Percentiles rank a stretch among this genome's conserved stretches.
These are phyloP conservation scores for Hylyphantes graminicola DNA, from an alignment of 1,140 invertebrate species.

Conservation along the genomic window DNA sequence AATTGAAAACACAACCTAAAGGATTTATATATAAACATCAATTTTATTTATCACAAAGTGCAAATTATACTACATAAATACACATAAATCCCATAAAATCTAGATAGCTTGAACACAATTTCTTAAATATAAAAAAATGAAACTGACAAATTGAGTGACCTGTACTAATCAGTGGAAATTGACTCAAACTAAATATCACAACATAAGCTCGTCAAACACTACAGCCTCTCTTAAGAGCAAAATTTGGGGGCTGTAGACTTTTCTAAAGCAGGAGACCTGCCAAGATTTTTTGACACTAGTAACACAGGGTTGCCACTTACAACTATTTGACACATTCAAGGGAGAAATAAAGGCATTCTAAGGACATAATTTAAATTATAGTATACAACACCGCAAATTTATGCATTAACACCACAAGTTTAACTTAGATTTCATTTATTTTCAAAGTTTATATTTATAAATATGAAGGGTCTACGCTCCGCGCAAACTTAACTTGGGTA, in stretches of 20 bases:
- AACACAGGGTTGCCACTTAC: not conserved
- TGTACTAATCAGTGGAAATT: slow-evolving; percentile 16
- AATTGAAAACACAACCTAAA: not conserved
- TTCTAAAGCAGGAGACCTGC: not conserved
- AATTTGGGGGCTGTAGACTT: not conserved
- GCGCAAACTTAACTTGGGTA: no score
- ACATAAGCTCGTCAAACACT: slow-evolving; percentile 51
- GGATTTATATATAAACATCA: not conserved
- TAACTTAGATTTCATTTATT: no score
- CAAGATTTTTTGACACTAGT: not conserved
- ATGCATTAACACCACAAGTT: no score
- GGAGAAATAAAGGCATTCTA: not conserved
- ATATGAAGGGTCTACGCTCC: no score
- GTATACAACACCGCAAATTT: no score
- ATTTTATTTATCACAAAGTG: slow-evolving; percentile 55
- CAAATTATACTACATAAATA: slow-evolving; percentile 33
- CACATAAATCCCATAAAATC: slow-evolving; percentile 17
- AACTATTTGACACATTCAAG: not conserved
- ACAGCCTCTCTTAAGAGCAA: slow-evolving; percentile 2
- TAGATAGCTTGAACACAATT: not conserved
- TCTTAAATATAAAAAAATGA: not conserved
- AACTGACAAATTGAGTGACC: not conserved
- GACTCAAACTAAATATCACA: slow-evolving; percentile 53
- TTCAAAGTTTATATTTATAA: no score
- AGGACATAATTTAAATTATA: no score